A percentile compares a stretch with the other conserved stretches of the same genome.
phyloP scores from a whole-genome alignment of 2,113 vertebrate species.

The Python bivittatus region DNA sequence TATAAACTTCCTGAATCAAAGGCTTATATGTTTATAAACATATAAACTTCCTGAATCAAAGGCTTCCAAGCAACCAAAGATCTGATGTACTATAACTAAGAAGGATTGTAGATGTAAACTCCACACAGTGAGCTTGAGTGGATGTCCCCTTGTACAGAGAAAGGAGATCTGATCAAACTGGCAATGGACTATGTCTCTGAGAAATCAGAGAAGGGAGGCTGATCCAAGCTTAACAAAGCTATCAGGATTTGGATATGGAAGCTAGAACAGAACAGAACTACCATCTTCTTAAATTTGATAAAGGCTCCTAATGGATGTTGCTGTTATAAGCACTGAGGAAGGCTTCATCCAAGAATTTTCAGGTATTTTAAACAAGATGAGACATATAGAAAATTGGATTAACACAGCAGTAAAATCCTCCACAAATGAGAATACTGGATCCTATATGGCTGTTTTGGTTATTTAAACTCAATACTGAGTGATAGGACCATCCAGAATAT shows the following conservation, averaged over 20 bases:
- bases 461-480: neutral
- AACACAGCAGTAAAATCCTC: neutral
- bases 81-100: neutral
- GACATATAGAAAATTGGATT: neutral
- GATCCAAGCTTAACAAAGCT: neutral
- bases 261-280: neutral
- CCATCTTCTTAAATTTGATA: neutral
- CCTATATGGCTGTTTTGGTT: neutral
- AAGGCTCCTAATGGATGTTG: neutral
- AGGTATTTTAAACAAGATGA: neutral
- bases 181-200: neutral
- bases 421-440: neutral
- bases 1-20: neutral
- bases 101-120: neutral
- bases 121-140: neutral
- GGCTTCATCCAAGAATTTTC: neutral
- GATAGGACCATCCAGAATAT: neutral
- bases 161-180: neutral
- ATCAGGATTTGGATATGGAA: neutral
- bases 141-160: neutral
- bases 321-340: neutral
- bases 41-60: neutral
- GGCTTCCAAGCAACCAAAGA: neutral
- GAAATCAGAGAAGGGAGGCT: neutral
- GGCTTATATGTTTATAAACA: too few relatives aligned